phyloP scores from a whole-genome alignment of 2,113 vertebrate species.

The Aepyceros melampus region DNA sequence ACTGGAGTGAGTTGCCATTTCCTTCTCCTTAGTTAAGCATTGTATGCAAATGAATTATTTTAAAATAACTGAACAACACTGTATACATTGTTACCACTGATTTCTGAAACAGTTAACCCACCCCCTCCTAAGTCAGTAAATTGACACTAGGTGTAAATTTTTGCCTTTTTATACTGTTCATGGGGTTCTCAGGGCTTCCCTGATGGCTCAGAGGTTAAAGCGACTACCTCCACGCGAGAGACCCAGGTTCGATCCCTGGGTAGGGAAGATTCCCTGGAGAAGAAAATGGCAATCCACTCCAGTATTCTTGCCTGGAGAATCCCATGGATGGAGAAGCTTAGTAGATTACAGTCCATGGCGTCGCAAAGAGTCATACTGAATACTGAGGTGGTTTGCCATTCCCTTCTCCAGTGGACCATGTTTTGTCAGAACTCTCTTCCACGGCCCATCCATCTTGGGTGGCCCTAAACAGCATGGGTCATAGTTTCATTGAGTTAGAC shows the following conservation, averaged over 20 bases:
- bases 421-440: not conserved
- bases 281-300: too few species aligned
- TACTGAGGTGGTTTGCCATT: not conserved
- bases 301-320: too few species aligned
- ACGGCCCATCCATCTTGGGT: rapidly evolving
- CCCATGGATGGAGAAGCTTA: too few species aligned
- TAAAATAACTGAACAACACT: not conserved
- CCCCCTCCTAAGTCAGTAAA: not conserved
- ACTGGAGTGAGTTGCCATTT: not conserved
- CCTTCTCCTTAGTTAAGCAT: not conserved
- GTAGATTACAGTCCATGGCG: too few species aligned
- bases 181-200: too few species aligned
- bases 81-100: not conserved
- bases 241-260: too few species aligned
- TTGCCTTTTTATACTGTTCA: not conserved
- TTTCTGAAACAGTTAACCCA: not conserved
- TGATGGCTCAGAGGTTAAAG: too few species aligned
- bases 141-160: not conserved
- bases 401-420: not conserved
- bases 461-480: not conserved
- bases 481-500: not conserved
- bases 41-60: not conserved
- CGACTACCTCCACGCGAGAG: too few species aligned
- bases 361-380: too few species aligned
- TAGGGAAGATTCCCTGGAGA: too few species aligned